Percentiles rank a stretch among this genome's conserved stretches.
These are phyloP conservation scores for Poecilobothrus nobilitatus DNA, from an alignment of 2,888 invertebrate genomes.

Conservation along the genomic window DNA sequence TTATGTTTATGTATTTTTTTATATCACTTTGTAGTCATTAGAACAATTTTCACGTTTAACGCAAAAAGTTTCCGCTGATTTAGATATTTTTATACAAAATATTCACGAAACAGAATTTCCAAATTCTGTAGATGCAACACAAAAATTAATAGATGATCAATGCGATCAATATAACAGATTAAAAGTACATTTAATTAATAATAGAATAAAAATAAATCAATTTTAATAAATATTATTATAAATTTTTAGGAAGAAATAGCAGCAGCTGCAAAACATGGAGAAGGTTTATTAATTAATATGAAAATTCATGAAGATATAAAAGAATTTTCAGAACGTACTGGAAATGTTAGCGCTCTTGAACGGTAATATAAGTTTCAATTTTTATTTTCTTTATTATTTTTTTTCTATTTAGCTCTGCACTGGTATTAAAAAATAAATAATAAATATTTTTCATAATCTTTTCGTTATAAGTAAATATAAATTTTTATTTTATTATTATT, in stretches of 20 bases:
- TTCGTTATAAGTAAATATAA: neutral
- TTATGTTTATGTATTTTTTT: neutral
- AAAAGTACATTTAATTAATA: slow-evolving; percentile 29
- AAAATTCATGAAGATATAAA: slow-evolving; percentile 50
- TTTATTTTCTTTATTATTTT: neutral
- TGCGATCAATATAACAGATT: slow-evolving; percentile 55
- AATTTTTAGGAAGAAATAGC: slow-evolving; percentile 63
- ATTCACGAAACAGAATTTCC: slow-evolving; percentile 90
- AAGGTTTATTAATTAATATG: slow-evolving; percentile 69
- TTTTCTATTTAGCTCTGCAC: slow-evolving; percentile 41
- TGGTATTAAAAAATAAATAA: slow-evolving; percentile 39
- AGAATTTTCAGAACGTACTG: slow-evolving; percentile 60
- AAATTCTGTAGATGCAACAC: slow-evolving; percentile 85
- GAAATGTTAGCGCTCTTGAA: slow-evolving; percentile 87
- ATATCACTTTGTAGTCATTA: slow-evolving; percentile 59
- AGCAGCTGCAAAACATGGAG: slow-evolving; percentile 81
- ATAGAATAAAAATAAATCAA: neutral
- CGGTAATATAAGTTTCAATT: slow-evolving; percentile 50
- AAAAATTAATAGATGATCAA: slow-evolving; percentile 76
- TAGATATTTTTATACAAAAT: slow-evolving; percentile 79
- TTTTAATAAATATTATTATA: neutral
- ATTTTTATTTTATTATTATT: neutral
- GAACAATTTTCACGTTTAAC: slow-evolving; percentile 91
- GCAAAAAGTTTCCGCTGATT: slow-evolving; percentile 76
- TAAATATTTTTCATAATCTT: slow-evolving; percentile 7